Evolutionary conservation across 2,888 invertebrate genomes (phyloP), one percentile per base, ranked within the genome.

Genomic region (Polietes domitor): DNA sequence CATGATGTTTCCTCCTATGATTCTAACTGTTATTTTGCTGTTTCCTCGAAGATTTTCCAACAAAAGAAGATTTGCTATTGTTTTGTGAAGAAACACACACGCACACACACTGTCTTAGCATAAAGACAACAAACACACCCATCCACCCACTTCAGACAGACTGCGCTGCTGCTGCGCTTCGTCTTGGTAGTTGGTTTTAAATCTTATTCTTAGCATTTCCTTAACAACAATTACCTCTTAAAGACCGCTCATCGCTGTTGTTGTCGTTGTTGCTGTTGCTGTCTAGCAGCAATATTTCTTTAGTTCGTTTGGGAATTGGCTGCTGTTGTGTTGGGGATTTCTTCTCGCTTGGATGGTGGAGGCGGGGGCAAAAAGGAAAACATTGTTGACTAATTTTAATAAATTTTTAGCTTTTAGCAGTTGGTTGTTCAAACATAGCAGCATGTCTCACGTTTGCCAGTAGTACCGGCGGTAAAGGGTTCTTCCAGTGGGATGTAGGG

Each of bases 311-410:
- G 41, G 21, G 21, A 24, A 43, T 37, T 68, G 37, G 68, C 37
- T 24, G 15, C 43, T 21, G n/a, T 2, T n/a, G 12, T 15, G 37
- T n/a, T 19, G 37, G 61, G 37, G 65, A 37, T 26, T 47, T 47
- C n/a, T 47, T 4, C 15, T 1, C n/a, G n/a, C n/a, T n/a, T n/a
- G 28, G 63, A 9, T 6, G 63, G 32, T 15, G 24, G 37, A 24
- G 65, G 41, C 12, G 37, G 41, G 15, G 41, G 17, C 41, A 65
- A 72, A 72, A 70, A 53, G 58, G 75, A 72, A 78, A 84, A 84
- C 81, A 81, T 81, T 84, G 81, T 81, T 84, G 84, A 84, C 84
- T 84, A 84, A 84, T 84, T 84, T 81, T 84, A 81, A 84, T 84
- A 84, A 78, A 81, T 81, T 81, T 68, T 78, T 76, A 81, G 72